These are phyloP conservation scores for Glossosoma conforme DNA, from an alignment of 1,140 invertebrate species.

Conservation along the genomic window DNA sequence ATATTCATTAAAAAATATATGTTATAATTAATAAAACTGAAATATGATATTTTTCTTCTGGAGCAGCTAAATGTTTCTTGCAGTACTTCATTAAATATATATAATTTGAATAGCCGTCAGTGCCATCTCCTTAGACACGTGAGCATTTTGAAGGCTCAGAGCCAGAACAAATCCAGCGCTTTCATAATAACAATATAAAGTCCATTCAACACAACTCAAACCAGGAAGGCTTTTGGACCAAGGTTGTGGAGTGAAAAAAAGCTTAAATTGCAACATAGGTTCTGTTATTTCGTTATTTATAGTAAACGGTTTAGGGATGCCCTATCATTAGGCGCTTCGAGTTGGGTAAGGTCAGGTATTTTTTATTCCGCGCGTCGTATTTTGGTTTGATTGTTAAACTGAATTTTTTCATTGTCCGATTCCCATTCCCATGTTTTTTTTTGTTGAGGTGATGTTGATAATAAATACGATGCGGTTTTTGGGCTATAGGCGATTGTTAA, in stretches of 20 bases:
- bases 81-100: no score
- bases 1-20: no score
- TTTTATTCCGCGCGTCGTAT: slow-evolving; percentile 5
- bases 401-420: slow-evolving; percentile 14
- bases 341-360: slow-evolving; percentile 28
- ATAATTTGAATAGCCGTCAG: no score
- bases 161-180: slow-evolving; percentile 4
- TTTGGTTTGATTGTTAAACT: neutral
- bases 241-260: slow-evolving; percentile 10
- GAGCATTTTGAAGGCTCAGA: neutral
- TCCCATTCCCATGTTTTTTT: no score
- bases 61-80: no score
- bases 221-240: slow-evolving; percentile 7
- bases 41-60: no score
- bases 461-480: no score
- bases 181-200: slow-evolving; percentile 4
- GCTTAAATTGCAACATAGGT: slow-evolving; percentile 13
- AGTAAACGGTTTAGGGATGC: slow-evolving; percentile 16
- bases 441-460: no score
- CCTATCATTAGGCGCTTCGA: slow-evolving; percentile 30
- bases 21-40: no score
- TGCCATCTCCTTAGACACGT: neutral
- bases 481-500: no score
- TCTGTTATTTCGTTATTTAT: slow-evolving; percentile 18
- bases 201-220: slow-evolving; percentile 11